Percentiles rank a stretch among this genome's conserved stretches.
Evolutionary conservation across 2,113 vertebrate species (phyloP).

Genomic region (Pygoscelis adeliae): DNA sequence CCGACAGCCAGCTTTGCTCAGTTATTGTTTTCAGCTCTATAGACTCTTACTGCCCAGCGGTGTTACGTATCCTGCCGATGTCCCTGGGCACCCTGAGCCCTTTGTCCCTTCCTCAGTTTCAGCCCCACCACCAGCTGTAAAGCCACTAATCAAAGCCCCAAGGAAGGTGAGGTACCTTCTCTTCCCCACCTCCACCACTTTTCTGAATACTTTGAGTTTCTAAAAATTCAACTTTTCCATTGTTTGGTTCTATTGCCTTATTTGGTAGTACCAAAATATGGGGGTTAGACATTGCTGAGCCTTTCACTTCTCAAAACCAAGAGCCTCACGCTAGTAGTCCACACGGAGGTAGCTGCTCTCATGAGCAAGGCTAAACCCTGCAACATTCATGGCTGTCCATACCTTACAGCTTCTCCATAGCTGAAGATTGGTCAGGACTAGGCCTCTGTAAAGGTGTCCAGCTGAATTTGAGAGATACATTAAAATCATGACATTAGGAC

Average conservation of each 20-base stretch:
- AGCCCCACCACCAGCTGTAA: not conserved
- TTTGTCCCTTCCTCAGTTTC: not conserved
- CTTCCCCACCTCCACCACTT: not conserved
- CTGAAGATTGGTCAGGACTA: not conserved
- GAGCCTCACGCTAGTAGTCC: fast-evolving
- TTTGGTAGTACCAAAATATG: not conserved
- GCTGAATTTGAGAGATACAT: not conserved
- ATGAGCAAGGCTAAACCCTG: not conserved
- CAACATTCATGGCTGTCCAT: fast-evolving
- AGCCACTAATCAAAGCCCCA: not conserved
- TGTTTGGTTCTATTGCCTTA: not conserved
- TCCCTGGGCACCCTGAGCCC: not conserved
- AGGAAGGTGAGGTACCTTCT: not conserved
- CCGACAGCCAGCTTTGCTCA: not conserved
- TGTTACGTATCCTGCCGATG: not conserved
- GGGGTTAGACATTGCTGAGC: not conserved
- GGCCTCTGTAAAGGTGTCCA: not conserved
- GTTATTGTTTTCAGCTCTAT: not conserved
- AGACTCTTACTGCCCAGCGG: not conserved
- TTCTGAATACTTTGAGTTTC: not conserved
- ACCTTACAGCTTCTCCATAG: not conserved
- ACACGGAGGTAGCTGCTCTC: not conserved
- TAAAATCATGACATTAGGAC: not conserved
- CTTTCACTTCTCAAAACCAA: not conserved
- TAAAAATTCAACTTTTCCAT: not conserved